phyloP scores from a whole-genome alignment of 2,113 vertebrate species.

The Sprattus sprattus region DNA sequence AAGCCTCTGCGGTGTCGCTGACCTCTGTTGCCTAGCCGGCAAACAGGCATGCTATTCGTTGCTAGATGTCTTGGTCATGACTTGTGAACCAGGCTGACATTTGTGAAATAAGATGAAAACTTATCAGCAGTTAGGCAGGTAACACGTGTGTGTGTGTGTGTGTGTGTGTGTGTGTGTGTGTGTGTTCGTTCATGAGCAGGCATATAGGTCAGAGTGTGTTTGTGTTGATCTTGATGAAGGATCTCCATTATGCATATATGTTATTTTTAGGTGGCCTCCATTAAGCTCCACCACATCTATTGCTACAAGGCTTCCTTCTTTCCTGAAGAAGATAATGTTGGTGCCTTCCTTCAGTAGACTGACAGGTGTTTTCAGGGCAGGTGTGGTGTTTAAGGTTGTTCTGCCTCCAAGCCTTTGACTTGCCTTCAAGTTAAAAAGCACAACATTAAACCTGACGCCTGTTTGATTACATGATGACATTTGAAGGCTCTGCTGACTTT shows the following conservation, averaged over 20 bases:
- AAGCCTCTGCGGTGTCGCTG: neutral
- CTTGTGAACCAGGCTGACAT: neutral
- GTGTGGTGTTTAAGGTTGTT: neutral
- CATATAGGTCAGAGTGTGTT: neutral
- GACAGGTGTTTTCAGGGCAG: neutral
- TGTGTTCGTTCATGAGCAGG: neutral
- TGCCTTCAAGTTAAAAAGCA: neutral
- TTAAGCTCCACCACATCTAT: neutral
- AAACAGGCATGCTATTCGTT: neutral
- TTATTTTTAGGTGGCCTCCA: neutral
- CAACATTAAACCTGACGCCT: neutral
- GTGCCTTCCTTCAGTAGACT: neutral
- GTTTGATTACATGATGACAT: too few relatives aligned
- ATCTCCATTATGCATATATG: neutral
- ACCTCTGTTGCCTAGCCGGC: neutral
- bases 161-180: neutral
- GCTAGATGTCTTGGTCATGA: neutral
- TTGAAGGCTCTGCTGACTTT: neutral
- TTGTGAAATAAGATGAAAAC: neutral
- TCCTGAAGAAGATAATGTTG: neutral
- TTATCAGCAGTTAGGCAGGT: neutral
- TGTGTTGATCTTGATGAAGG: slow-evolving; percentile 3
- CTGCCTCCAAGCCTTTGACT: too few relatives aligned
- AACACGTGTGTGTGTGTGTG: neutral
- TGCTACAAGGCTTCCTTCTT: neutral